Base-by-base conservation (phyloP, 1,140 invertebrate genomes). In the Drosophila varians region DNA sequence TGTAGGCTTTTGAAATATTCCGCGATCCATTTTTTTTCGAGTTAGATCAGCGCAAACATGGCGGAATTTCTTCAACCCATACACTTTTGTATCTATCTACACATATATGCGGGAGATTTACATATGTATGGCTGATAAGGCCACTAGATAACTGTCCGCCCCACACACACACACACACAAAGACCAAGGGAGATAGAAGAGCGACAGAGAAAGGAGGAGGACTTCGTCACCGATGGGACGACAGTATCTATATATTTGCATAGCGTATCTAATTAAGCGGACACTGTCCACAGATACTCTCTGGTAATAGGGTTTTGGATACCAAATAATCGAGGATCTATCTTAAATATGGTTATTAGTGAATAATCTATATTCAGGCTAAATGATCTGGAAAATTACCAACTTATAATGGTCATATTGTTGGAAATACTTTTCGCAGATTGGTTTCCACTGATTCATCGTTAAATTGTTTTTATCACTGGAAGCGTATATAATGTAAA, bases 181-280 rank as follows among this genome's bases (percentile, higher is more conserved):
- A 46, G 45, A 12, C 9, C 14, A 11, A 47, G 6, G 19, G 23
- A 31, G 12, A 14, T 5, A 25, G 21, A 23, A 49, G 1, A 25
- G 43, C n/a, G 18, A 12, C 19, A 19, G 3, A 3, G 34, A 49
- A 8, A 4, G 18, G 19, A 9, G 38, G 19, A 1, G 38, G 8
- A 42, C 14, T 42, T 45, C 71, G 73, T 76, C 72, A 80, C 52
- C 36, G 47, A 65, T 34, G 38, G 52, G 43, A 68, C 69, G 25
- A 60, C 56, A 54, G 46, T 42, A 70, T 69, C 52, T 34, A 14
- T 38, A 38, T 4, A 84, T 84, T 84, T 84, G 72, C 80, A 86
- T 84, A 86, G 43, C 66, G 80, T 84, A 84, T 84, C 75, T 86
- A 60, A 87, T 84, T 84, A 78, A 45, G 28, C 58, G 48, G 45